Base-by-base conservation (phyloP, 37 sponge, comb jelly and placozoan species). In the Aplysina aerophoba region DNA sequence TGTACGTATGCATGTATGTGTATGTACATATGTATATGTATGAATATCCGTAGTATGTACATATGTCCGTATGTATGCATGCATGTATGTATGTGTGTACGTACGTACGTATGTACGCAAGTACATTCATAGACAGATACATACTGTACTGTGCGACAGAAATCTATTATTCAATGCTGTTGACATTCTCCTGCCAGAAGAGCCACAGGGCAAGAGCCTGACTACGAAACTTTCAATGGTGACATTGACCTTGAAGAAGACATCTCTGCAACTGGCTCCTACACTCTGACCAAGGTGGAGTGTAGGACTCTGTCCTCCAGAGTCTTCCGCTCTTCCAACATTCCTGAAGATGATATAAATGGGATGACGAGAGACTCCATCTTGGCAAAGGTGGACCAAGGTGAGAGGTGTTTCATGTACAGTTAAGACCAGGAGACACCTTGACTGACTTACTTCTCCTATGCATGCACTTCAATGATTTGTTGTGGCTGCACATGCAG, bases 371-470 rank as follows among this genome's bases (percentile, higher is more conserved):
- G 19, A 41, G 75, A 73, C 75, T 40, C 73, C 4, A 72, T 85
- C 17, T 14, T 30, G 39, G 85, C 85, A 25, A 57, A 56, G 22
- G 58, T 85, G 28, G 64, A 85, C 61, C 41, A 82, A 22, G 44
- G 82, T 82, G 15, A 55, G 80, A 55, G 25, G 28, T 25, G 30
- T 5, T 72, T 3, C 35, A 72, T 72, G 11, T 6, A 72, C 55
- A 80, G 13, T 80, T 53, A 55, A 55, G n/a, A n/a, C n/a, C n/a
- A n/a, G n/a, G n/a, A n/a, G n/a, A n/a, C n/a, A n/a, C n/a, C n/a
- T n/a, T n/a, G n/a, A n/a, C n/a, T n/a, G n/a, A n/a, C n/a, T n/a
- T n/a, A n/a, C n/a, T n/a, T n/a, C n/a, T 16, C 1, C 59, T 25
- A 8, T 28, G n/a, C n/a, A 27, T 36, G 22, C 2, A 82, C 65